phyloP scores from a whole-genome alignment of 2,888 invertebrate genomes.

The Anodontia alba region DNA sequence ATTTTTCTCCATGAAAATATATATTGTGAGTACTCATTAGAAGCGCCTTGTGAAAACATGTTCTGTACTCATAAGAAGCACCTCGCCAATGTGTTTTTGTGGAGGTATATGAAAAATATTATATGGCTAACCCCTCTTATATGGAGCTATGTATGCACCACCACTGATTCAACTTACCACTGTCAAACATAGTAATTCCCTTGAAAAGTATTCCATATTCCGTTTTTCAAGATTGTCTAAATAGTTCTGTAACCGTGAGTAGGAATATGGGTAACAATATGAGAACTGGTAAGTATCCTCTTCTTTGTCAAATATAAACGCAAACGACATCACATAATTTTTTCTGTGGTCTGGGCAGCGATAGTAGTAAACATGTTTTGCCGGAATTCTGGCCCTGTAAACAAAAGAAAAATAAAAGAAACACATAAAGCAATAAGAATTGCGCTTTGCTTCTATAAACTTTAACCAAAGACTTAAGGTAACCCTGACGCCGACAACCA shows the following conservation, averaged over 20 bases:
- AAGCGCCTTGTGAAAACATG: no score
- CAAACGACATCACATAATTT: constrained; percentile 96
- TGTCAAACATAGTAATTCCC: constrained; percentile 87
- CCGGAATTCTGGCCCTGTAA: constrained; percentile 85
- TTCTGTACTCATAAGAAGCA: no score
- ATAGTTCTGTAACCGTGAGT: constrained; percentile 94
- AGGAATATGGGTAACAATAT: constrained; percentile 97
- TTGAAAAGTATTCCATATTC: constrained; percentile 87
- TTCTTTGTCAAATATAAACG: constrained; percentile 97
- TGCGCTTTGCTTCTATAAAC: no score
- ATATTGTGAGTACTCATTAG: no score
- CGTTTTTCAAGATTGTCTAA: constrained; percentile 90
- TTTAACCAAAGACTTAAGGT: no score
- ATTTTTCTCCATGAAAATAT: no score
- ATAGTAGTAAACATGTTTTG: constrained; percentile 95
- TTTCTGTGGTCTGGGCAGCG: constrained; percentile 93
- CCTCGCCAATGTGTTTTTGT: no score
- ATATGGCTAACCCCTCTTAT: no score
- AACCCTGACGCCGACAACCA: no score
- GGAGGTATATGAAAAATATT: no score
- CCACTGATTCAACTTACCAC: constrained; percentile 80
- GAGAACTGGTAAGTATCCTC: constrained; percentile 98
- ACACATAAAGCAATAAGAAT: no score
- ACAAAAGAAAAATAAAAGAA: not conserved
- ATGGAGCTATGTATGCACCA: no score